Conservation (phyloP, 2,113 vertebrate genomes). For the Morone saxatilis region DNA sequence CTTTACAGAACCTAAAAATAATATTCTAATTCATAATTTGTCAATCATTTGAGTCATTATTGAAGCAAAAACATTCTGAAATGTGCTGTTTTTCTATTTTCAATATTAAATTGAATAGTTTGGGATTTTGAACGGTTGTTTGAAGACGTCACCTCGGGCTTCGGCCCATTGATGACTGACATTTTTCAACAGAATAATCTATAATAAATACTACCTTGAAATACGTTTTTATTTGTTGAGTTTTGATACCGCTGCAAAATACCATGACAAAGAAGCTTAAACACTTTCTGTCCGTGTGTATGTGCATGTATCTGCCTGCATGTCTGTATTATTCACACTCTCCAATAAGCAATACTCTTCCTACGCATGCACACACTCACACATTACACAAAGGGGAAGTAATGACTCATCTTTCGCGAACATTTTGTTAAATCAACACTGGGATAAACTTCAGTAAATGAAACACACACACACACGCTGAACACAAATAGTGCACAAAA, state of each 20-base stretch:
- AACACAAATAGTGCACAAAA: neutral
- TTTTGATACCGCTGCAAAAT: neutral
- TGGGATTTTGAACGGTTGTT: neutral
- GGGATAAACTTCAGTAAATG: slow-evolving; percentile 26
- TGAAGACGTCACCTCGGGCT: neutral
- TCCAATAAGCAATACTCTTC: slow-evolving; percentile 21
- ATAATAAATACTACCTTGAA: neutral
- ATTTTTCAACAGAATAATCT: neutral
- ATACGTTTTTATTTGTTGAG: neutral
- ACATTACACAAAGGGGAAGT: slow-evolving; percentile 52
- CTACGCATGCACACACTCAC: slow-evolving; percentile 13
- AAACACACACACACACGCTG: slow-evolving; percentile 11
- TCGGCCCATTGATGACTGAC: neutral
- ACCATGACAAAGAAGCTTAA: neutral
- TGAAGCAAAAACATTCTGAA: neutral
- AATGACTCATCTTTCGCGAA: slow-evolving; percentile 66
- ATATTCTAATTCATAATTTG: neutral
- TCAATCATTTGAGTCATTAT: neutral
- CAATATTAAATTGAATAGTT: neutral
- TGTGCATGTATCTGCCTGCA: neutral
- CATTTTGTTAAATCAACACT: slow-evolving; percentile 28
- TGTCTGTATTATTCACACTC: slow-evolving; percentile 28
- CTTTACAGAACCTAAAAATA: slow-evolving; percentile 3
- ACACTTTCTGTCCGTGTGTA: neutral
- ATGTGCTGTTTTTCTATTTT: neutral